Base-by-base conservation (phyloP, 2,888 invertebrate species). In the Vesta saturnalis region DNA sequence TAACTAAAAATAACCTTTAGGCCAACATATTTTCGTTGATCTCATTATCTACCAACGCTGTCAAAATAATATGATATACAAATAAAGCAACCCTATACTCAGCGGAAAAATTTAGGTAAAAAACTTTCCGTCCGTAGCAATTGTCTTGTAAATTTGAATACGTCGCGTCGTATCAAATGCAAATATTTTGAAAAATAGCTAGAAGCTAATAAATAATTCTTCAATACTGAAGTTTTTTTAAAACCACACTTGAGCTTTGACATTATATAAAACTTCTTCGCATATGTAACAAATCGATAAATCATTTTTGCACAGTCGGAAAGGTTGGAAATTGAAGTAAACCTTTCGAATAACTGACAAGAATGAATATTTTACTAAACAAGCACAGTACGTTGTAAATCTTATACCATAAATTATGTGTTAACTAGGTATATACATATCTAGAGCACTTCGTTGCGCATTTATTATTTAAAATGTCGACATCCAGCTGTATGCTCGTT, bases 361-460 rank as follows among this genome's bases (percentile, higher is more conserved):
- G 77, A 78, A 77, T 56, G 55, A 57, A 63, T 56, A 30, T 60
- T 35, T 52, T 49, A 43, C 18, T 14, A 14, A 30, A 54, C 62
- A 62, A 62, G 62, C 43, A 62, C 62, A 43, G 16, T 39, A 35
- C 49, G 39, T 14, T 30, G 43, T 64, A 52, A 64, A 58, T 54
- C 59, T 54, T 55, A 52, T n/a, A 60, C 55, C 61, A 64, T 71
- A 69, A 73, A 73, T 73, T 73, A 71, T 67, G 73, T 71, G 73
- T 67, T 67, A 73, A 73, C 69, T 69, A 71, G 63, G 66, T 63
- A 46, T 30, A 30, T 58, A 57, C 69, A 64, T 73, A 67, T 71
- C 63, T 67, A 21, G 15, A 71, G 64, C 71, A 69, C 59, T 65
- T 69, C 67, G 69, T 71, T 61, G 66, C 16, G 23, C 43, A 47